These are phyloP conservation scores for Venturia canescens DNA, from an alignment of 1,140 invertebrate genomes.

Conservation along the genomic window DNA sequence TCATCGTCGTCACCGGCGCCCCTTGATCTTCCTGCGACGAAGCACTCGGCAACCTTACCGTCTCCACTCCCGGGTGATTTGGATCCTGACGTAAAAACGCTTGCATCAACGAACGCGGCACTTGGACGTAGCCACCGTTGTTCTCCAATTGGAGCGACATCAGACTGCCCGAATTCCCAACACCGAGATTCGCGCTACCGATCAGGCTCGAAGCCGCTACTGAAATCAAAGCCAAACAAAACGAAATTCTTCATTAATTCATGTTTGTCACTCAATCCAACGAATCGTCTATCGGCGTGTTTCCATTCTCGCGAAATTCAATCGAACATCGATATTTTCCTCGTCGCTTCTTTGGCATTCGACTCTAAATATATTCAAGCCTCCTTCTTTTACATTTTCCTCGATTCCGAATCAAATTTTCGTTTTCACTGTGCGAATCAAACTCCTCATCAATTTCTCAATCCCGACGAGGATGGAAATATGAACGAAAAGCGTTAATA, in stretches of 20 bases:
- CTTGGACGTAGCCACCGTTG: slow-evolving; percentile 80
- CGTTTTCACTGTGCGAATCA: too few relatives aligned
- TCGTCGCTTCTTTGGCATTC: too few relatives aligned
- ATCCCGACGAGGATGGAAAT: too few relatives aligned
- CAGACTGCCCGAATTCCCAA: slow-evolving; percentile 56
- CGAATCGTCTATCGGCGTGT: too few relatives aligned
- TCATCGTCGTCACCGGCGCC: slow-evolving; percentile 52
- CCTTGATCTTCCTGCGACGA: slow-evolving; percentile 60
- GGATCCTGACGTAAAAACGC: slow-evolving; percentile 83
- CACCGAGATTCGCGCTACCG: slow-evolving; percentile 57
- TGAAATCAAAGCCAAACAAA: slow-evolving; percentile 65
- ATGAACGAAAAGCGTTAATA: too few relatives aligned
- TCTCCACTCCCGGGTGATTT: slow-evolving; percentile 82
- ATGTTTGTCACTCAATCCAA: slow-evolving; percentile 1
- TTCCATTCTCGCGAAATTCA: too few relatives aligned
- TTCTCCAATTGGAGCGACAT: slow-evolving; percentile 72
- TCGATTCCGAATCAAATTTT: too few relatives aligned
- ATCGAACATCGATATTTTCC: too few relatives aligned
- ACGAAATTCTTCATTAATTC: slow-evolving; percentile 28
- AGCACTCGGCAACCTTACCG: slow-evolving; percentile 77
- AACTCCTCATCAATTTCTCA: too few relatives aligned
- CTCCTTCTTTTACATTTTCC: too few relatives aligned
- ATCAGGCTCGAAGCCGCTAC: slow-evolving; percentile 70
- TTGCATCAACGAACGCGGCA: slow-evolving; percentile 80
- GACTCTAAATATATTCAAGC: too few relatives aligned